Evolutionary conservation across 2,797 vertebrate genomes (phyloP), one percentile per base, ranked within the genome.

Genomic region (Rhynchonycteris naso): DNA sequence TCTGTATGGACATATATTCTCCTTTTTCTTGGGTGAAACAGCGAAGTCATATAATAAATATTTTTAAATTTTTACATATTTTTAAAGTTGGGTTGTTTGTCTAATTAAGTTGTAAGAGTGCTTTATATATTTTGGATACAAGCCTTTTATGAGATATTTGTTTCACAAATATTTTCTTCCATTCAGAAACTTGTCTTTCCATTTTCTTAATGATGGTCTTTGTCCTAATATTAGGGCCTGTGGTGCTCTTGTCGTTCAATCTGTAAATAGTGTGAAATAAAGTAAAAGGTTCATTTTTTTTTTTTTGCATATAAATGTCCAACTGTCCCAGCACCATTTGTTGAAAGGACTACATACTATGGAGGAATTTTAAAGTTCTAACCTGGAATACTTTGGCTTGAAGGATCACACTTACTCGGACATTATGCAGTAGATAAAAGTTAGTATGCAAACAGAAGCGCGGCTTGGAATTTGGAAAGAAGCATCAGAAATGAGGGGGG

Each of bases 81-180:
- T 91, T 88, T 22, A 61, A 58, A 93, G 66, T 54, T 66, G 7
- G 13, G 28, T 26, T 90, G 10, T 88, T 33, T 92, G 3, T 88
- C 43, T n/a, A n/a, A n/a, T 88, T 76, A 79, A 92, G 9, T 38
- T 83, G 30, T 35, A 95, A 59, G 26, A 63, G 26, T 69, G 71
- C 28, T 69, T 76, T 69, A 71, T n/a, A 65, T 66, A 80, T 50
- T 58, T 65, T 75, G 59, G 7, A 94, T 28, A 84, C 19, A 79
- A 35, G 5, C 35, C n/a, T 38, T 72, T 87, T 82, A 72, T 82
- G 35, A 78, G n/a, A 59, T 68, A 52, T 43, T 18, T 33, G 56
- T 82, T 92, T 93, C 69, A 93, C 50, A 78, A 78, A 78, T 59
- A 38, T 90, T 93, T 72, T 66, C 65, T 84, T 66, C 56, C 56